These are phyloP conservation scores for Zygothrica quintamaculata DNA, from an alignment of 2,888 invertebrate species.

Conservation along the genomic window DNA sequence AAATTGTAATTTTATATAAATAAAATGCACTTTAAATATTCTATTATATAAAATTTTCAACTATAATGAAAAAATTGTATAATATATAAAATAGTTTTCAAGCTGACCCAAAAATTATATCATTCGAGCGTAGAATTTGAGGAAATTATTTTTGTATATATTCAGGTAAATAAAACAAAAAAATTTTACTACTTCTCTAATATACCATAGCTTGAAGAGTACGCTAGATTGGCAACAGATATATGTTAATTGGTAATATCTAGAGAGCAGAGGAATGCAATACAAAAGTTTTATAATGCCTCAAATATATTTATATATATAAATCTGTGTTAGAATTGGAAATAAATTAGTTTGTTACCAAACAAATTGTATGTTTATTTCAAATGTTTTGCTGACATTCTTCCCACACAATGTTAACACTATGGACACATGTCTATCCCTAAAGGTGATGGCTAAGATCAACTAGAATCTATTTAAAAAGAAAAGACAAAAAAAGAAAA, in stretches of 20 bases:
- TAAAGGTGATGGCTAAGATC: constrained; percentile 57
- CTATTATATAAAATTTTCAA: constrained; percentile 11
- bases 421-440: constrained; percentile 20
- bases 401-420: neutral
- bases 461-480: constrained; percentile 44
- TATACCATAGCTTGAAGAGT: too few relatives aligned
- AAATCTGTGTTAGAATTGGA: constrained; percentile 37
- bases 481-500: too few relatives aligned
- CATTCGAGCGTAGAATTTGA: too few relatives aligned
- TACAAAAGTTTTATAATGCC: constrained; percentile 21
- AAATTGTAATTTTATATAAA: too few relatives aligned
- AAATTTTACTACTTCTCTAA: too few relatives aligned
- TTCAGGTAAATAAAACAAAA: too few relatives aligned
- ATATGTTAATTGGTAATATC: neutral
- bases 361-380: constrained; percentile 43
- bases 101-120: too few relatives aligned
- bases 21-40: too few relatives aligned
- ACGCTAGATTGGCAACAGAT: too few relatives aligned
- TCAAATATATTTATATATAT: constrained; percentile 62
- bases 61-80: too few relatives aligned
- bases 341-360: constrained; percentile 51
- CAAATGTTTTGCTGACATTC: constrained; percentile 45
- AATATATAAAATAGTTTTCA: too few relatives aligned
- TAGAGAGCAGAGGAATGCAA: constrained; percentile 31
- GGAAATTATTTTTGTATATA: neutral